These are phyloP conservation scores for Cyprinodon variegatus DNA, from an alignment of 2,113 vertebrate genomes.

Conservation along the genomic window DNA sequence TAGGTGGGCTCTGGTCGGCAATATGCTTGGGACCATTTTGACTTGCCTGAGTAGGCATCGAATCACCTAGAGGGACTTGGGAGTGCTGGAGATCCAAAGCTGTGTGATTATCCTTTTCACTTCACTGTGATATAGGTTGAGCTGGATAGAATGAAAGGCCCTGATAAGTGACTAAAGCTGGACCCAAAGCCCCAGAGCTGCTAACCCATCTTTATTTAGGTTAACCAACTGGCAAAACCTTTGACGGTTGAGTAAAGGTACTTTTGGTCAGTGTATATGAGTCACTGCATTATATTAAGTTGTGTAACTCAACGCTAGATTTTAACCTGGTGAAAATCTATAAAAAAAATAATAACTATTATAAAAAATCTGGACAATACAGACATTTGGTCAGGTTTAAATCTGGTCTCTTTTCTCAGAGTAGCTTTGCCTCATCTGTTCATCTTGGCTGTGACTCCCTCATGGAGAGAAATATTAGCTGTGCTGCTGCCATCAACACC, in stretches of 20 bases:
- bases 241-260: slow-evolving; percentile 1
- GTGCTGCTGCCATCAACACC: too few relatives aligned
- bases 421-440: too few relatives aligned
- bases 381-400: too few relatives aligned
- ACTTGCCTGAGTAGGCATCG: slow-evolving; percentile 44
- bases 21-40: slow-evolving; percentile 31
- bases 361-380: too few relatives aligned
- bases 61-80: slow-evolving; percentile 51
- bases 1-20: slow-evolving; percentile 26
- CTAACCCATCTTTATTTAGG: slow-evolving; percentile 50
- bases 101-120: slow-evolving; percentile 55
- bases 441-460: too few relatives aligned
- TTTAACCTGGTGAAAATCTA: too few relatives aligned
- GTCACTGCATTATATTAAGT: too few relatives aligned
- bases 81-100: slow-evolving; percentile 52
- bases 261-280: slow-evolving; percentile 10
- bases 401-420: too few relatives aligned
- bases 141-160: slow-evolving; percentile 52
- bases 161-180: slow-evolving; percentile 61
- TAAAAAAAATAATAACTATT: too few relatives aligned
- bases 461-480: too few relatives aligned
- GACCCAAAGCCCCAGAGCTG: slow-evolving; percentile 22
- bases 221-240: slow-evolving; percentile 39
- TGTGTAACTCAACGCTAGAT: too few relatives aligned
- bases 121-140: slow-evolving; percentile 49